Evolutionary conservation across 2,888 invertebrate species (phyloP).

Genomic region (Latrodectus elegans): DNA sequence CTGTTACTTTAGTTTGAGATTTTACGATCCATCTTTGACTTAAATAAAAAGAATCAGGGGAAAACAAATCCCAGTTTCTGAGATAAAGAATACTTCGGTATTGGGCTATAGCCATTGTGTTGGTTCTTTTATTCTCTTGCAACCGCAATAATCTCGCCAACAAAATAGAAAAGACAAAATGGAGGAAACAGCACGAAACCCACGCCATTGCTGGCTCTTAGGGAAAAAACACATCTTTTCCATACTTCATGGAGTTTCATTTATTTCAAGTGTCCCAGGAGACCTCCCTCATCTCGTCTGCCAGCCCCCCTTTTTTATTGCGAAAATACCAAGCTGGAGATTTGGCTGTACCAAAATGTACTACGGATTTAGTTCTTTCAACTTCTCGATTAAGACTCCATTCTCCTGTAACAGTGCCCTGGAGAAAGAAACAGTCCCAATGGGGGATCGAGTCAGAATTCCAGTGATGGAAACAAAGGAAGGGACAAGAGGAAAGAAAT

Average conservation of each 20-base stretch:
- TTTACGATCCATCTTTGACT: too few species aligned
- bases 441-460: background rate
- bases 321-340: slow-evolving; percentile 15
- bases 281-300: background rate
- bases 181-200: background rate
- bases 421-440: slow-evolving; percentile 14
- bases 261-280: slow-evolving; percentile 45
- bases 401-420: slow-evolving; percentile 48
- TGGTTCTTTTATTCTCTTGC: background rate
- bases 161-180: background rate
- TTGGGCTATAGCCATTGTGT: background rate
- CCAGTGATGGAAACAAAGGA: background rate
- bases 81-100: slow-evolving; percentile 2
- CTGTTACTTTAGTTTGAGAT: too few species aligned
- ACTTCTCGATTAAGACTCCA: slow-evolving; percentile 48
- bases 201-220: slow-evolving; percentile 17
- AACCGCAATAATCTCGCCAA: slow-evolving; percentile 29
- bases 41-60: background rate
- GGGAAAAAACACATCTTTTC: slow-evolving; percentile 37
- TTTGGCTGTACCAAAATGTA: slow-evolving; percentile 15
- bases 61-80: background rate
- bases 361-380: background rate
- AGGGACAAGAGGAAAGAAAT: background rate
- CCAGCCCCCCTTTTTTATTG: slow-evolving; percentile 6
- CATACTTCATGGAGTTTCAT: slow-evolving; percentile 45